Evolutionary conservation across 2,797 vertebrate genomes (phyloP).

Genomic region (Urosaurus nigricauda): DNA sequence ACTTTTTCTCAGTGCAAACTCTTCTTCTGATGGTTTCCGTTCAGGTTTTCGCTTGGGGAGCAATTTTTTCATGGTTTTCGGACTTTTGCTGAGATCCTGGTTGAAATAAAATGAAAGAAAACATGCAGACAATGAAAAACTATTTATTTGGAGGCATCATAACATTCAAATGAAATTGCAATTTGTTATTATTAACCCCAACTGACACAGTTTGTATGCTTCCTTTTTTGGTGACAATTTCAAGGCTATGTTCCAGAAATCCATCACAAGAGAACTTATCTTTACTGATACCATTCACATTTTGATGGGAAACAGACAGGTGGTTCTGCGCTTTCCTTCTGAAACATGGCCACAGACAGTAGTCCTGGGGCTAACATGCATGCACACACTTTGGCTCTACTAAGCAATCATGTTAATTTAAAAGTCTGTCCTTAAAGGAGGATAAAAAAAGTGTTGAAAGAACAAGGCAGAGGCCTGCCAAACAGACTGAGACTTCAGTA

Average conservation of each 20-base stretch:
- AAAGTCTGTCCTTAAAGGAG: slow-evolving; percentile 47
- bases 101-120: slow-evolving; percentile 59
- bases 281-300: neutral
- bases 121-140: neutral
- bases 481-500: neutral
- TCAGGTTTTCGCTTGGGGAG: slow-evolving; percentile 97
- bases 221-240: neutral
- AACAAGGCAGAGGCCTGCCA: slow-evolving; percentile 38
- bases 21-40: slow-evolving; percentile 96
- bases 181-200: neutral
- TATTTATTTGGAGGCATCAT: neutral
- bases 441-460: slow-evolving; percentile 50
- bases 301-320: too few species aligned
- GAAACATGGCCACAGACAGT: too few species aligned
- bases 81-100: slow-evolving; percentile 98
- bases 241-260: slow-evolving; percentile 13
- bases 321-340: neutral
- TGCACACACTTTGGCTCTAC: slow-evolving; percentile 45
- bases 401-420: slow-evolving; percentile 32
- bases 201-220: neutral
- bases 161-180: slow-evolving; percentile 11
- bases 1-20: slow-evolving; percentile 97
- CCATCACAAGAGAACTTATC: neutral
- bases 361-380: slow-evolving; percentile 16
- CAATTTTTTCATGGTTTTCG: slow-evolving; percentile 98